Evolutionary conservation across 1,140 invertebrate genomes (phyloP), one percentile per base, ranked within the genome.

Genomic region (Eulimnadia texana): DNA sequence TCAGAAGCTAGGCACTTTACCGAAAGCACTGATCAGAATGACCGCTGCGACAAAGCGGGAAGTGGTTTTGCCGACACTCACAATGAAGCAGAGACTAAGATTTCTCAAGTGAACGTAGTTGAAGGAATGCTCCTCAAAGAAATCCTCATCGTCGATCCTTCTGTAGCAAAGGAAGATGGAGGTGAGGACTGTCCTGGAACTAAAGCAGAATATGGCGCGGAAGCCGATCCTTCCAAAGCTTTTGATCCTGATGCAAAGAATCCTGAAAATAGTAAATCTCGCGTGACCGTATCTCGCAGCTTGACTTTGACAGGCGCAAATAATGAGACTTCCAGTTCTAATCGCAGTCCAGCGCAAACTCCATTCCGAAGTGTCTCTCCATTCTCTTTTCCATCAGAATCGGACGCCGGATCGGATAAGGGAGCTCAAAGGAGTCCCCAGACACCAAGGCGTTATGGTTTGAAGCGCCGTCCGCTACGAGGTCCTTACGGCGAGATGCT

Each of bases 401-500:
- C 53, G 3, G 64, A 63, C 47, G 65, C 66, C 1, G 23, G 25
- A 20, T 33, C 50, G 6, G 24, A 62, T 9, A 33, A 59, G 42
- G 50, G 51, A 25, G 29, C 19, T 3, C 63, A 42, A 13, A 29
- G 62, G 28, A 64, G 64, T 54, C 63, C 64, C 56, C 33, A 47
- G 54, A 61, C 69, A 0, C 69, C 71, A 3, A 66, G 76, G 23
- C 74, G 84, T 2, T 88, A 85, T 67, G 60, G 60, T 6, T 27
- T 54, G 9, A 69, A 69, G 25, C 66, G 67, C 28, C 73, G 85
- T 19, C 85, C 85, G 0, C 72, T 88, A 0, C 75, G 86, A 20
- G 86, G 86, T 3, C 86, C 86, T 2, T 88, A 88, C 67, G 85
- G 85, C 0, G 84, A 87, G 70, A 88, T 88, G 85, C 73, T 89